These are phyloP conservation scores for Caerostris darwini DNA, from an alignment of 1,140 invertebrate genomes.

Conservation along the genomic window DNA sequence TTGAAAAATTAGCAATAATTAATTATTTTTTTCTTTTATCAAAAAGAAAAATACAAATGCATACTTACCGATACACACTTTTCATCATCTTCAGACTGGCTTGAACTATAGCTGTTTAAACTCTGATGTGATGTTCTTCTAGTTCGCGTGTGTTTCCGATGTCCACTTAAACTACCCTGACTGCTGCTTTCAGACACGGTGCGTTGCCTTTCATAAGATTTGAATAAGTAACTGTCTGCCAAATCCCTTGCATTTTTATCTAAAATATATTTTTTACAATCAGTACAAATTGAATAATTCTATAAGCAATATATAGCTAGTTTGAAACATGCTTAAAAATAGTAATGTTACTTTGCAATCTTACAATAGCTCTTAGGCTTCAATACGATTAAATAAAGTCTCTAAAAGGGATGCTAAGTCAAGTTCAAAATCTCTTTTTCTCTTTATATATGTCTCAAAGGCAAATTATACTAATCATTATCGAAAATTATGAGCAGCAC, in stretches of 20 bases:
- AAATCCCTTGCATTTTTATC: slow-evolving; percentile 11
- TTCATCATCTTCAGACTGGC: slow-evolving; percentile 77
- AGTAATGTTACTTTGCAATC: no score
- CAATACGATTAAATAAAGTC: no score
- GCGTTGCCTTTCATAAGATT: slow-evolving; percentile 11
- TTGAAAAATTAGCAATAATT: no score
- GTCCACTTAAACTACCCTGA: slow-evolving; percentile 22
- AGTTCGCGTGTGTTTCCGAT: neutral
- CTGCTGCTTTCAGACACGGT: slow-evolving; percentile 26
- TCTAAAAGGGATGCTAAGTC: no score
- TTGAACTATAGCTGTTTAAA: slow-evolving; percentile 69
- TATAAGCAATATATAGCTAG: no score
- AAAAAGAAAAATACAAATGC: neutral
- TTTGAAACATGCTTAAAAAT: no score
- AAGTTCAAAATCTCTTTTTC: no score
- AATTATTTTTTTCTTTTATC: no score
- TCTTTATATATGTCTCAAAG: no score
- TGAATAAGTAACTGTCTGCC: slow-evolving; percentile 33
- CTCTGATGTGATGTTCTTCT: slow-evolving; percentile 62
- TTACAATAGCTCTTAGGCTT: no score
- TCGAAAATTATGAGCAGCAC: no score
- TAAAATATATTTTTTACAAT: neutral
- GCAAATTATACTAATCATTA: no score
- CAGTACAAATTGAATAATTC: neutral
- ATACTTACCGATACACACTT: slow-evolving; percentile 64